These are phyloP conservation scores for Psammodynastes pulverulentus DNA, from an alignment of 2,113 vertebrate species.

Conservation along the genomic window DNA sequence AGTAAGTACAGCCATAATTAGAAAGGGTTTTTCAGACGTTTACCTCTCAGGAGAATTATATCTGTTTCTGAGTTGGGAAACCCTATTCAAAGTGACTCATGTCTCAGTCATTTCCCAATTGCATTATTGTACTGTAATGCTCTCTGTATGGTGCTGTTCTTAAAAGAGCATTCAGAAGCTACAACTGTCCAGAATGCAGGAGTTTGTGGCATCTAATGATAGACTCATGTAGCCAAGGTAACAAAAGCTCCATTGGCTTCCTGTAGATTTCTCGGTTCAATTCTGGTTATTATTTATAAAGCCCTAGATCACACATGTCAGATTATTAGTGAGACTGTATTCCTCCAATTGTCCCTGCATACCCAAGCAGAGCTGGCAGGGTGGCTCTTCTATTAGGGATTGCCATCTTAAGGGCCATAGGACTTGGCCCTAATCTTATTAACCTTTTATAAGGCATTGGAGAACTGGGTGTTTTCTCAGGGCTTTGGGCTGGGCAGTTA, in stretches of 20 bases:
- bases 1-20: background rate
- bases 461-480: background rate
- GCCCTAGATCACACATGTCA: background rate
- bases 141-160: background rate
- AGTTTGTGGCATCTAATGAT: background rate
- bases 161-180: background rate
- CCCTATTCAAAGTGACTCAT: background rate
- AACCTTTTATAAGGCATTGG: background rate
- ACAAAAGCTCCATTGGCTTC: background rate
- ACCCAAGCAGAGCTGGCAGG: background rate
- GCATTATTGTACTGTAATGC: background rate
- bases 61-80: background rate
- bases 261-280: background rate
- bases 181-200: background rate
- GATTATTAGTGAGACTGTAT: background rate
- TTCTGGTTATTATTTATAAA: background rate
- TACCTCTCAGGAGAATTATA: background rate
- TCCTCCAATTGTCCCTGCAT: background rate
- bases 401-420: background rate
- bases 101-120: background rate
- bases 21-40: background rate
- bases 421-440: background rate
- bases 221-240: background rate
- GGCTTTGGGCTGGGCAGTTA: background rate
- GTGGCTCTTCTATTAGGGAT: background rate